phyloP scores from a whole-genome alignment of 2,888 invertebrate species.

The Octonoba sinensis region DNA sequence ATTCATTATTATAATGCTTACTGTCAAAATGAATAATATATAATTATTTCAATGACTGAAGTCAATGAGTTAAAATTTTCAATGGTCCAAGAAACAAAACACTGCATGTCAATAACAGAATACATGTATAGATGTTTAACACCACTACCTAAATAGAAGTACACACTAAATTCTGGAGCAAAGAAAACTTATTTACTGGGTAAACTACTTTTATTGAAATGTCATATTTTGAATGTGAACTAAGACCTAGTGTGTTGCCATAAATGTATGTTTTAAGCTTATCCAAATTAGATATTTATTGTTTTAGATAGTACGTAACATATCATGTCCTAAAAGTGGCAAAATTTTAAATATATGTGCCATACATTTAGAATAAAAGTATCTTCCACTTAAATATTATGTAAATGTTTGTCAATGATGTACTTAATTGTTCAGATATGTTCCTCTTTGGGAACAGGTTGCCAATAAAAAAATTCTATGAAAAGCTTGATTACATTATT shows the following conservation, averaged over 20 bases:
- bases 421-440: constrained; percentile 53
- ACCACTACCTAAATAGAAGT: no score
- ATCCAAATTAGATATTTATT: constrained; percentile 27
- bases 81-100: no score
- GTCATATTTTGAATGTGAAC: constrained; percentile 17
- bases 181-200: no score
- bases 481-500: constrained; percentile 4
- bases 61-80: no score
- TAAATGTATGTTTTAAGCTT: constrained; percentile 18
- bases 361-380: constrained; percentile 46
- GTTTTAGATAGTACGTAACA: constrained; percentile 58
- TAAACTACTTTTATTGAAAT: no score
- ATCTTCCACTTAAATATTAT: constrained; percentile 43
- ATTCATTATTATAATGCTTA: no score
- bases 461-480: constrained; percentile 57
- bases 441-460: constrained; percentile 45
- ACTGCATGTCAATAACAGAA: no score
- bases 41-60: no score
- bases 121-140: no score
- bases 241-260: constrained; percentile 5
- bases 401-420: constrained; percentile 59
- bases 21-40: no score
- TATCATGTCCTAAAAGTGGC: constrained; percentile 49
- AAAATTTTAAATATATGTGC: constrained; percentile 38
- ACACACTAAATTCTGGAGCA: no score